Conservation (phyloP, 64 coral and sea anemone genomes). For the Acropora tenuis region DNA sequence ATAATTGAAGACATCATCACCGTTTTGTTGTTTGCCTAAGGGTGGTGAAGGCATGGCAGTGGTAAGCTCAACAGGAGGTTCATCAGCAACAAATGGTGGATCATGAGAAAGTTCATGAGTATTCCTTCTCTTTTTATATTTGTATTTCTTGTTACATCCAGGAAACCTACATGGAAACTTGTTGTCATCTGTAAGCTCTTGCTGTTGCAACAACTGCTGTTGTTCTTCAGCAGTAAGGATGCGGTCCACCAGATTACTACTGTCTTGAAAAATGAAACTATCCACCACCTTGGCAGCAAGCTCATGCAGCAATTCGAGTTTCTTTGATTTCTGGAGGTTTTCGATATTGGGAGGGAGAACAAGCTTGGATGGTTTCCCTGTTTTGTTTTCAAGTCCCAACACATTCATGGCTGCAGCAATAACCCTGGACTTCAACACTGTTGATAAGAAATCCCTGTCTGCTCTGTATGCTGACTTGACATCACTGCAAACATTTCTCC, state of each 20-base stretch:
- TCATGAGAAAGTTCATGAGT: conserved; percentile 63
- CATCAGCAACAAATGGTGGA: conserved; percentile 42
- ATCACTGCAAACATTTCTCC: not conserved
- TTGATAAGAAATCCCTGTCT: not conserved
- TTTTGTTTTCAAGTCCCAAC: not conserved
- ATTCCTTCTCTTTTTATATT: not conserved
- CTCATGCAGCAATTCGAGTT: not conserved
- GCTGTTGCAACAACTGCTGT: conserved; percentile 25
- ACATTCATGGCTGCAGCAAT: not conserved
- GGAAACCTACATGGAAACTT: conserved; percentile 62
- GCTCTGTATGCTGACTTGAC: not conserved
- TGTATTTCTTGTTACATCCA: conserved; percentile 27
- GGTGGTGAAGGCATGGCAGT: conserved; percentile 23
- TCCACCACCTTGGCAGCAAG: not conserved
- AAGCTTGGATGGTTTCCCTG: not conserved
- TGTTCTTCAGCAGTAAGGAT: conserved; percentile 31
- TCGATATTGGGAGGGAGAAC: not conserved
- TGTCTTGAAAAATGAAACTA: not conserved
- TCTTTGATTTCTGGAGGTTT: too few species aligned
- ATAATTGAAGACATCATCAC: conserved; percentile 77
- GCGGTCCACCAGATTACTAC: not conserved
- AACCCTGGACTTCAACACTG: not conserved
- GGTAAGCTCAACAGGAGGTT: conserved; percentile 8
- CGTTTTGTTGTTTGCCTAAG: conserved; percentile 19
- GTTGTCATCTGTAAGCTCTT: conserved; percentile 53